These are phyloP conservation scores for Aphelocoma coerulescens DNA, from an alignment of 2,113 vertebrate species.

Conservation along the genomic window DNA sequence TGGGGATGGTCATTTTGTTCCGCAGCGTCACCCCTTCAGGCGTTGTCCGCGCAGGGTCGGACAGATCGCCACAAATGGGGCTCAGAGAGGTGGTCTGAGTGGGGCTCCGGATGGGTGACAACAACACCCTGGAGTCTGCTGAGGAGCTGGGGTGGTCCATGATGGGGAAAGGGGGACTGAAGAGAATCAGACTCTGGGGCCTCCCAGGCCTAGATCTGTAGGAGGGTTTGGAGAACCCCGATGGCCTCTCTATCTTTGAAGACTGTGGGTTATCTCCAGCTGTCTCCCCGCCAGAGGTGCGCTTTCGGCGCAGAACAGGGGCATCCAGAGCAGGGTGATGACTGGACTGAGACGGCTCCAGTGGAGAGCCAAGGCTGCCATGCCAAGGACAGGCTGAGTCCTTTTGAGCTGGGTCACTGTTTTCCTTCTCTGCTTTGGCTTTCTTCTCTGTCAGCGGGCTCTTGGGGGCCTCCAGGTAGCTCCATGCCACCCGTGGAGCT, in stretches of 20 bases:
- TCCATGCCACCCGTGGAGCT: constrained; percentile 28
- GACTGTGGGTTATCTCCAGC: constrained; percentile 79
- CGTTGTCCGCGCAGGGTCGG: constrained; percentile 73
- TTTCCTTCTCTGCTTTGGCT: constrained; percentile 80
- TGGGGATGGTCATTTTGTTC: constrained; percentile 97
- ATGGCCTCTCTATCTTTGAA: constrained; percentile 83
- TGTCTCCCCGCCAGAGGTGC: constrained; percentile 82
- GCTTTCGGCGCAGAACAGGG: constrained; percentile 81
- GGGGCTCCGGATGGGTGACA: constrained; percentile 87
- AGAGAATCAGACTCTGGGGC: constrained; percentile 96
- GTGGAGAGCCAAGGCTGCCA: constrained; percentile 34
- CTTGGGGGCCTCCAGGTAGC: constrained; percentile 53
- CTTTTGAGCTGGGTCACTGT: constrained; percentile 62
- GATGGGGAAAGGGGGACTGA: constrained; percentile 94
- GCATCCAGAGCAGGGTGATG: constrained; percentile 65
- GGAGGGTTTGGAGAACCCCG: constrained; percentile 83
- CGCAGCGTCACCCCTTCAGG: constrained; percentile 83
- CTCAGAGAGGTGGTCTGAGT: constrained; percentile 76
- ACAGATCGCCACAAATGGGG: constrained; percentile 77
- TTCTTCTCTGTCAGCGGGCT: constrained; percentile 69
- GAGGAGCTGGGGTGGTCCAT: constrained; percentile 88
- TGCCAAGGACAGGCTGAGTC: constrained; percentile 63
- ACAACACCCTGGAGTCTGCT: constrained; percentile 80
- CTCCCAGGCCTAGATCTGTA: constrained; percentile 89
- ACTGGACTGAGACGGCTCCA: constrained; percentile 60